A percentile compares a stretch with the other conserved stretches of the same genome.
phyloP scores from a whole-genome alignment of 2,113 vertebrate genomes.

The Amphiprion percula region DNA sequence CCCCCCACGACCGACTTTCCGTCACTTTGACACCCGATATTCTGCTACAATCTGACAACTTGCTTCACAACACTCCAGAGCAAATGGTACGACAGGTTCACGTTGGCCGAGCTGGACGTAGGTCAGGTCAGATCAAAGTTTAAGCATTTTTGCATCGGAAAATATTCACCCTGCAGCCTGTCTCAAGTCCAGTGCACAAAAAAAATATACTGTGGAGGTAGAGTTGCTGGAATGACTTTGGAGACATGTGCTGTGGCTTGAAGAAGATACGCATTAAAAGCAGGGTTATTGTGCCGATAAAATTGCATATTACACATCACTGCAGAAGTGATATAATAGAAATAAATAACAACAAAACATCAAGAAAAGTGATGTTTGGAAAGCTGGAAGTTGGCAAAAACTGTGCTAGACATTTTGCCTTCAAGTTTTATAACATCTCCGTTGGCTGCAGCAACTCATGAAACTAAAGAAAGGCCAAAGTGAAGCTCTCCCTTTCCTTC shows the following conservation, averaged over 20 bases:
- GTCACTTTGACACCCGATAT: conserved; percentile 70
- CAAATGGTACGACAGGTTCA: conserved; percentile 45
- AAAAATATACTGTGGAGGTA: too few relatives aligned
- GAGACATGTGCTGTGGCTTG: background rate
- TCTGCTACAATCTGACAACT: conserved; percentile 70
- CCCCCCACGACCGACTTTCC: conserved; percentile 57
- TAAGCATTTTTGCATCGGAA: conserved; percentile 15
- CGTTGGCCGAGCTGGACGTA: background rate
- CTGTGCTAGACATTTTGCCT: background rate
- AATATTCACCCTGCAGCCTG: background rate
- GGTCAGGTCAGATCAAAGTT: conserved; percentile 16
- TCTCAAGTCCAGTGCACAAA: background rate
- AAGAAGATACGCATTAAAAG: background rate
- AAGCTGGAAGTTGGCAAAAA: background rate
- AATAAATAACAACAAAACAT: background rate
- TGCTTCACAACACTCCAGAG: conserved; percentile 54
- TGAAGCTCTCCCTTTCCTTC: conserved; percentile 36
- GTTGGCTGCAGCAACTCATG: conserved; percentile 10
- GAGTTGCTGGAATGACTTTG: background rate
- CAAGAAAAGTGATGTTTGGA: background rate
- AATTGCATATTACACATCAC: background rate
- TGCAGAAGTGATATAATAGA: background rate
- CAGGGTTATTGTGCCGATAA: background rate
- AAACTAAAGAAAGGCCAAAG: conserved; percentile 44
- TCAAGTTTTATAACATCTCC: background rate